Conservation (phyloP, 2,888 invertebrate genomes). For the Chymomyza amoena region DNA sequence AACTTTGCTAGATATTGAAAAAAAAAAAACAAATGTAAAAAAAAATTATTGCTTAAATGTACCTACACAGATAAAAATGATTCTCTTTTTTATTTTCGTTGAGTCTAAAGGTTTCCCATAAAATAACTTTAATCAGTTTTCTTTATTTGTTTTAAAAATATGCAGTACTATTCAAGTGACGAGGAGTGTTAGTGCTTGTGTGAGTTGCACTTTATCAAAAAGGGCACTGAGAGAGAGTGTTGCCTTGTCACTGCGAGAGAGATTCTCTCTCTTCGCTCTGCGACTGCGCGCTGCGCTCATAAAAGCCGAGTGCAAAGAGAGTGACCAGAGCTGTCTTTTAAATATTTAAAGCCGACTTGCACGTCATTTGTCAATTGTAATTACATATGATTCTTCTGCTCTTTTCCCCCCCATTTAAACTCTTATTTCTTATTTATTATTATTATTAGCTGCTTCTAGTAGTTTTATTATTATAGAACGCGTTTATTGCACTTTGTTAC, state of each 20-base stretch:
- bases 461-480: background rate
- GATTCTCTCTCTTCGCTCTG: conserved; percentile 19
- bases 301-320: background rate
- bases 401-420: background rate
- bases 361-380: conserved; percentile 13
- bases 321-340: background rate
- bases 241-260: conserved; percentile 26
- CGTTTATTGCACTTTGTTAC: background rate
- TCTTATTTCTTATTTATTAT: background rate
- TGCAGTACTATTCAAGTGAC: too few species aligned
- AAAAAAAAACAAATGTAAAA: too few species aligned
- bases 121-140: too few species aligned
- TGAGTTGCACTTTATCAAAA: background rate
- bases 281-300: conserved; percentile 30
- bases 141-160: too few species aligned
- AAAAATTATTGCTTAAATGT: too few species aligned
- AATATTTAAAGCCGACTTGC: background rate
- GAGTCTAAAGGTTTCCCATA: too few species aligned
- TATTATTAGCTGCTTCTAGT: background rate
- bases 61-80: too few species aligned
- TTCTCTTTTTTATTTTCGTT: too few species aligned
- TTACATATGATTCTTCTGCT: background rate
- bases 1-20: too few species aligned
- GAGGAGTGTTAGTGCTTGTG: conserved; percentile 31
- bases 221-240: too few species aligned